Evolutionary conservation across 1,140 invertebrate genomes (phyloP), one percentile per base, ranked within the genome.

Genomic region (Sarcophaga peregrina): DNA sequence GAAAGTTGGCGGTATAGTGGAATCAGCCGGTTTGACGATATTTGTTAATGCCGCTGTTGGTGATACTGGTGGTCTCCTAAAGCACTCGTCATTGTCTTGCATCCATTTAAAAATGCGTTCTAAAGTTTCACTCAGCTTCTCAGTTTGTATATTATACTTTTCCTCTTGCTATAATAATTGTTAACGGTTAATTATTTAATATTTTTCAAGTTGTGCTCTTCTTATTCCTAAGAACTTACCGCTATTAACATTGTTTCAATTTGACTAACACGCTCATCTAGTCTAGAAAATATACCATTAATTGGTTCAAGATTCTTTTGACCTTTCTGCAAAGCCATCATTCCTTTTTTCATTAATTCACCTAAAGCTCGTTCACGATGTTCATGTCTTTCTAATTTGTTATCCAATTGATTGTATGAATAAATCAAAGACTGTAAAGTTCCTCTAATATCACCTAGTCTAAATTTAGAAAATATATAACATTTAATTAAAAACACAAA

Each of bases 321-420:
- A 93, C 94, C 93, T 87, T 95, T 96, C 72, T 96, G 95, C n/a
- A 97, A 88, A 0, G 92, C 88, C 0, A 91, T 87, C 50, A 97
- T 88, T 2, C 93, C 93, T 89, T 95, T 95, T 90, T 96, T 96
- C 8, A 96, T 86, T 82, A 95, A 93, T 81, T 97, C 96, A 1
- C 95, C 96, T 3, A 96, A 89, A 8, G 95, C 94, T 62, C 95
- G 93, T 87, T 97, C 96, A 15, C 96, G 91, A 82, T 93, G 93
- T 88, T 97, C 96, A 88, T 97, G 96, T 45, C 96, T 91, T 86
- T 96, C 96, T 83, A 97, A 88, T 90, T 97, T 97, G 86, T 95
- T 95, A 73, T 95, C 95, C 82, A 95, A 94, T 37, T 93, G 93
- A 37, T 95, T 92, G 90, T 96, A 94, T 89, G 96, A 94, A 88